Conservation (phyloP, 2,797 vertebrate species). For the Sebastes vulpes region DNA sequence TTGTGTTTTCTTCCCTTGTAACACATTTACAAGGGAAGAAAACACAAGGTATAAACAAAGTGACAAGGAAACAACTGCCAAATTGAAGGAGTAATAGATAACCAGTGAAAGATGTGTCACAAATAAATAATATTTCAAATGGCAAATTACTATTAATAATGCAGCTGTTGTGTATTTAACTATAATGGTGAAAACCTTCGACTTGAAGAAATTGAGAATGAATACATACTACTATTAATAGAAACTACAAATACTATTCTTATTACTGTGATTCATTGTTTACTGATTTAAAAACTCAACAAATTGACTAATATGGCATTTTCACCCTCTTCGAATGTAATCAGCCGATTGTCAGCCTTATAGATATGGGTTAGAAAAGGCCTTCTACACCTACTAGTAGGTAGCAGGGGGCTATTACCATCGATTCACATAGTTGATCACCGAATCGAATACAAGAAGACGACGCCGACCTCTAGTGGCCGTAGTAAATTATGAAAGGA, state of each 20-base stretch:
- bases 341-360: no score
- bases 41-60: background rate
- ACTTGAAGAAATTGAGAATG: background rate
- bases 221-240: background rate
- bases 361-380: no score
- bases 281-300: background rate
- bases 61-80: background rate
- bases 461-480: no score
- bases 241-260: background rate
- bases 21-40: background rate
- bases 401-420: no score
- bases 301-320: background rate
- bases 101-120: background rate
- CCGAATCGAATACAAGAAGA: no score
- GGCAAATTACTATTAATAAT: background rate
- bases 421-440: no score
- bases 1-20: background rate
- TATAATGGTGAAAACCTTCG: background rate
- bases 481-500: no score
- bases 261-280: background rate
- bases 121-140: background rate
- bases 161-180: background rate
- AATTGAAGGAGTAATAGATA: background rate
- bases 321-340: background rate
- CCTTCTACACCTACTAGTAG: no score